Percentiles rank a stretch among this genome's conserved stretches.
phyloP scores from a whole-genome alignment of 2,888 invertebrate species.

The Melinaea menophilus region DNA sequence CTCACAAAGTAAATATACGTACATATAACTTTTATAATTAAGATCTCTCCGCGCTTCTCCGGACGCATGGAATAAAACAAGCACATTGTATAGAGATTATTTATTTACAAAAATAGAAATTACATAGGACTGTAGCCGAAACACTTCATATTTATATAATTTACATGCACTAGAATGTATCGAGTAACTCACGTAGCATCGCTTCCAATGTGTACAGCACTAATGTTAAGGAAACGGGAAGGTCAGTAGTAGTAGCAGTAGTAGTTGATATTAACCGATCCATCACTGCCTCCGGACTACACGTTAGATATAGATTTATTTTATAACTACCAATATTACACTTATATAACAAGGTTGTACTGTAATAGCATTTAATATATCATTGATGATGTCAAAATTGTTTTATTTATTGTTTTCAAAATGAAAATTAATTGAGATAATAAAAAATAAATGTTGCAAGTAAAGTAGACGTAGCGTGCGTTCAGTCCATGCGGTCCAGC shows the following conservation, averaged over 20 bases:
- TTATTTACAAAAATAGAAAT: conserved; percentile 76
- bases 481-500: conserved; percentile 68
- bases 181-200: conserved; percentile 28
- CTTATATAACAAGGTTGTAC: conserved; percentile 25
- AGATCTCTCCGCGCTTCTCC: conserved; percentile 10
- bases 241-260: neutral
- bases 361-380: conserved; percentile 23
- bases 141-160: conserved; percentile 45
- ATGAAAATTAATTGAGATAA: conserved; percentile 7
- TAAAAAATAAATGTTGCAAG: conserved; percentile 4
- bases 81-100: conserved; percentile 37
- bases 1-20: conserved; percentile 28
- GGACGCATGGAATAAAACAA: conserved; percentile 19
- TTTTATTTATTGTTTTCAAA: conserved; percentile 21
- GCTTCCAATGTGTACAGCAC: conserved; percentile 30
- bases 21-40: conserved; percentile 19
- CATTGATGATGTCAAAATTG: conserved; percentile 17
- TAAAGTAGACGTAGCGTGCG: neutral
- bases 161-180: conserved; percentile 61
- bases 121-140: conserved; percentile 46
- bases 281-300: conserved; percentile 29
- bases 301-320: conserved; percentile 16
- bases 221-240: conserved; percentile 19
- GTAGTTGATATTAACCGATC: conserved; percentile 22
- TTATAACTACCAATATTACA: conserved; percentile 23